Evolutionary conservation across 2,797 vertebrate genomes (phyloP).

Genomic region (Leontocebus nigricollis): DNA sequence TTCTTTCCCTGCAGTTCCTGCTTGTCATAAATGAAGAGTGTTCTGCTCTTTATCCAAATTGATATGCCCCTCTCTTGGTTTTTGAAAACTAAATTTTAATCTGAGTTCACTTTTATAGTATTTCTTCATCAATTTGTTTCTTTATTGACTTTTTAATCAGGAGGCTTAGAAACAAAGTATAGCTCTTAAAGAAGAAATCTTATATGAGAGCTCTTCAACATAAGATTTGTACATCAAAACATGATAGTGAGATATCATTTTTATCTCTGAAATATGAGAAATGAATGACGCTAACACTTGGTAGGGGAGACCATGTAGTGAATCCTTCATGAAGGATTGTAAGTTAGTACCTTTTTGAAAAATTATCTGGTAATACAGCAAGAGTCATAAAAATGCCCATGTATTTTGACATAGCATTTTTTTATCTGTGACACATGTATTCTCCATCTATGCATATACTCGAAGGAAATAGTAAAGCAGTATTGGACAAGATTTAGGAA

Average conservation of each 20-base stretch:
- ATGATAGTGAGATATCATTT: background rate
- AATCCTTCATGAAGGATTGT: background rate
- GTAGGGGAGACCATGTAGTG: background rate
- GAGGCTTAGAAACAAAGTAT: conserved; percentile 47
- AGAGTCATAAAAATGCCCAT: background rate
- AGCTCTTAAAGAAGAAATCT: conserved; percentile 5
- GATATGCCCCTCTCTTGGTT: background rate
- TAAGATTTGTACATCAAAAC: conserved; percentile 39
- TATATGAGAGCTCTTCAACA: background rate
- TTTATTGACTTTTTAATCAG: conserved; percentile 29
- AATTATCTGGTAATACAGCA: background rate
- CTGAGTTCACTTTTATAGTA: conserved; percentile 8
- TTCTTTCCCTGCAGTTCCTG: background rate
- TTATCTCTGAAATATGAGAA: conserved; percentile 6
- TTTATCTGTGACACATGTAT: background rate
- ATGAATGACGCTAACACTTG: background rate
- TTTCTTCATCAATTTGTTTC: conserved; percentile 6
- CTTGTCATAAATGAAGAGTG: background rate
- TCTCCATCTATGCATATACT: background rate
- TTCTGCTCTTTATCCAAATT: background rate
- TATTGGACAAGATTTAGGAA: background rate
- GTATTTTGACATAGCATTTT: background rate
- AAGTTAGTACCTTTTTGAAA: conserved; percentile 22
- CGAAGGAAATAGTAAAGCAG: background rate
- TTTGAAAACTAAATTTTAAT: conserved; percentile 1